Base-by-base conservation (phyloP, 2,888 invertebrate species). In the Drosophila mayaguana region DNA sequence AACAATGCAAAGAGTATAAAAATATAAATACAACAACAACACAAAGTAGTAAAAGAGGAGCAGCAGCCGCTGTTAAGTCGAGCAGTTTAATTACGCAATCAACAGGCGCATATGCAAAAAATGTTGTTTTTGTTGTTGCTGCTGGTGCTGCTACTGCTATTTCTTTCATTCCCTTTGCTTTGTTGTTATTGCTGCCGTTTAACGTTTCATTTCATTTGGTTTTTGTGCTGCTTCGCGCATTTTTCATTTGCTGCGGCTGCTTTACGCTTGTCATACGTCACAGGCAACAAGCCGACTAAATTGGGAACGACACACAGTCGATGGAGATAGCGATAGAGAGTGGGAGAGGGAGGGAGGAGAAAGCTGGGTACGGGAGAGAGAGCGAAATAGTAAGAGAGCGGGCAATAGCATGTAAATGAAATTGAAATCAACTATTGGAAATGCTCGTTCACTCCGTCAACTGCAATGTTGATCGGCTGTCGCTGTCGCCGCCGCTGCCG, bases 81-180 rank as follows among this genome's bases (percentile, higher is more conserved):
- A 68, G 71, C 71, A 68, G 46, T 71, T 70, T 75, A 69, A 72
- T 70, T 68, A 65, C 75, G 75, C 79, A 76, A 76, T 79, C 73
- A 76, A 79, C 64, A 72, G 79, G 63, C 74, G 65, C 65, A 74
- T 68, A 72, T 69, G 72, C 76, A 72, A 67, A 72, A 59, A 54
- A 20, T 43, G 20, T 8, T 50, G 12, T 43, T 68, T 16, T 38
- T 46, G n/a, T 65, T 51, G 51, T 9, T 36, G 38, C 2, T 38
- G 8, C 38, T 38, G 38, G 4, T 36, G 38, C 2, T 38, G 8
- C 38, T 38, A n/a, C 38, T 38, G 38, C n/a, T 38, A 11, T 48
- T 53, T 40, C 42, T 46, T 38, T 36, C 43, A 12, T 59, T 43
- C 45, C 18, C 43, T 36, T 61, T 40, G 28, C 54, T 55, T 32